Evolutionary conservation across 2,113 vertebrate genomes (phyloP).

Genomic region (Lethenteron reissneri): DNA sequence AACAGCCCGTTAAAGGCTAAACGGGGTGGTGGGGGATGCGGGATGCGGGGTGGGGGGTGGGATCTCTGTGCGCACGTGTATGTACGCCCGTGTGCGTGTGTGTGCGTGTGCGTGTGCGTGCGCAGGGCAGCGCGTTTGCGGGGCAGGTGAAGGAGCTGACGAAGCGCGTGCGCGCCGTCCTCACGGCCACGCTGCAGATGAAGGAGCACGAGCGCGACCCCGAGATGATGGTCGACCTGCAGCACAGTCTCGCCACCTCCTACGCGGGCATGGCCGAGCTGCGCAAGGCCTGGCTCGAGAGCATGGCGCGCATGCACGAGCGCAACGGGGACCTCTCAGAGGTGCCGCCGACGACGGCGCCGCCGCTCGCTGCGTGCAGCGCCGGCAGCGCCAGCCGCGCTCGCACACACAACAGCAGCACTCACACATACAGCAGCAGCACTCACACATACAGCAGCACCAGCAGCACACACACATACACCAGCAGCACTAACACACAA

Average conservation of each 20-base stretch:
- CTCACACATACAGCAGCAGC: too few relatives aligned
- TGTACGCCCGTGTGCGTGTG: too few relatives aligned
- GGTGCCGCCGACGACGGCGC: conserved; percentile 21
- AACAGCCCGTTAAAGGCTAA: too few relatives aligned
- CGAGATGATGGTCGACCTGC: conserved; percentile 89
- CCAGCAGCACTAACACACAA: too few relatives aligned
- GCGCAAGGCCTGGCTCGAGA: conserved; percentile 86
- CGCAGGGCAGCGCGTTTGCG: conserved; percentile 73
- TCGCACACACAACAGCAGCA: too few relatives aligned
- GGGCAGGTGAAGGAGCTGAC: conserved; percentile 92
- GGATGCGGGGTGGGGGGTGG: too few relatives aligned
- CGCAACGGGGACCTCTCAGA: conserved; percentile 89
- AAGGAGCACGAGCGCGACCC: conserved; percentile 97
- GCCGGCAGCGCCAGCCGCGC: too few relatives aligned
- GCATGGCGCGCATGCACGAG: conserved; percentile 89
- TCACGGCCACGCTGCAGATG: conserved; percentile 98
- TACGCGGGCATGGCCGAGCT: conserved; percentile 90
- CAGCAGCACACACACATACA: too few relatives aligned
- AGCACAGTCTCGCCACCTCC: conserved; percentile 89
- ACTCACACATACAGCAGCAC: too few relatives aligned
- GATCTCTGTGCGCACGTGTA: too few relatives aligned
- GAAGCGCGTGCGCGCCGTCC: conserved; percentile 73
- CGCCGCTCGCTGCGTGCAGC: too few relatives aligned
- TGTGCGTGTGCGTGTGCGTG: conserved; percentile 11
- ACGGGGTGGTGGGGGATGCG: too few relatives aligned